Evolutionary conservation across 2,888 invertebrate species (phyloP).

Genomic region (Empis stercorea): DNA sequence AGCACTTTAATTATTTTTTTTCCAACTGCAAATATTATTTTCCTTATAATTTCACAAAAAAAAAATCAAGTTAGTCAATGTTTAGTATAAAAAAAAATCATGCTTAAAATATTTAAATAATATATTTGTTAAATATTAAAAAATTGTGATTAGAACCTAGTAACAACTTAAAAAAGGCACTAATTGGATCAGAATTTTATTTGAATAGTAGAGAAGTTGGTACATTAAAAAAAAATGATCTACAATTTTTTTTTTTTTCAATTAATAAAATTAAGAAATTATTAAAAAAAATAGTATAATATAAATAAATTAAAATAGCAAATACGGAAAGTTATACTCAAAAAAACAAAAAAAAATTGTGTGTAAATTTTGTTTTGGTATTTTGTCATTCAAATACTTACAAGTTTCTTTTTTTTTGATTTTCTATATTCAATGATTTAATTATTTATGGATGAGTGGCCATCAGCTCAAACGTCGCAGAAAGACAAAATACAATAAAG

Average conservation of each 20-base stretch:
- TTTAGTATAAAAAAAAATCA: background rate
- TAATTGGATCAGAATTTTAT: constrained; percentile 7
- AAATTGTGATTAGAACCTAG: constrained; percentile 12
- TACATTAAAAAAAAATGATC: constrained; percentile 13
- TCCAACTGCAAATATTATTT: no score
- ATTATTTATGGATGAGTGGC: constrained; percentile 32
- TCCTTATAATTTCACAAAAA: no score
- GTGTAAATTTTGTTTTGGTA: constrained; percentile 2
- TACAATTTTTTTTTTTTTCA: constrained; percentile 9
- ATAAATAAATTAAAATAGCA: background rate
- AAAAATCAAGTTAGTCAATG: background rate
- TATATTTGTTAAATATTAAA: constrained; percentile 3
- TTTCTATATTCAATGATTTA: constrained; percentile 30
- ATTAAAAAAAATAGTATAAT: constrained; percentile 3
- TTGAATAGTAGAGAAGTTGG: constrained; percentile 13
- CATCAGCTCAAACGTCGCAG: constrained; percentile 39
- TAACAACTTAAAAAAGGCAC: constrained; percentile 4
- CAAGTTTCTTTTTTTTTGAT: constrained; percentile 27
- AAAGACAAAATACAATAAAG: constrained; percentile 39
- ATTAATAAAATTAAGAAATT: constrained; percentile 12
- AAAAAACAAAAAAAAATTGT: background rate
- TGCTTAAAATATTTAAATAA: background rate
- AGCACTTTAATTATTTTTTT: no score
- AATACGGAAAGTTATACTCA: constrained; percentile 1
- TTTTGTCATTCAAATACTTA: constrained; percentile 27